phyloP scores from a whole-genome alignment of 2,888 invertebrate species.

The Drosophila nr. perissopoda region DNA sequence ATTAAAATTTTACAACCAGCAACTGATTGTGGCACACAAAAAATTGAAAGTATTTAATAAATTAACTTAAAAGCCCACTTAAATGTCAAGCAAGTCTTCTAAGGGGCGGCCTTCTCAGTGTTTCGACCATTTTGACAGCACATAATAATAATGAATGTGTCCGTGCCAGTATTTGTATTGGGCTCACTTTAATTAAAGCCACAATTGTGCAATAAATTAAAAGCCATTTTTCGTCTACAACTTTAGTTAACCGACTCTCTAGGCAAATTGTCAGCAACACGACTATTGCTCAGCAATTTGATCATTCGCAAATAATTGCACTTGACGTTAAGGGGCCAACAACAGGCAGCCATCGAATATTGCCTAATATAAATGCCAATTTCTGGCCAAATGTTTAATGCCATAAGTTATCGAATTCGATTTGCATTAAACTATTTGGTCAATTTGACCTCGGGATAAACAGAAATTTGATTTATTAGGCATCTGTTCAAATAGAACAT shows the following conservation, averaged over 20 bases:
- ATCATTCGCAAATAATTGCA: conserved; percentile 23
- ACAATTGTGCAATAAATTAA: conserved; percentile 55
- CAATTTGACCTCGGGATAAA: background rate
- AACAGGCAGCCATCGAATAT: background rate
- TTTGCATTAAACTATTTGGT: conserved; percentile 6
- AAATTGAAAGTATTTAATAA: conserved; percentile 73
- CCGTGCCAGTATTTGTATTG: conserved; percentile 6
- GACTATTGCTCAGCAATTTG: conserved; percentile 1
- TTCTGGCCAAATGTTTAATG: background rate
- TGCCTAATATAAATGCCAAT: conserved; percentile 7
- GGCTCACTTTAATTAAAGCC: conserved; percentile 23
- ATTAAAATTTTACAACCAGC: conserved; percentile 79
- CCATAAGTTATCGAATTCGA: conserved; percentile 1
- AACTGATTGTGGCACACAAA: conserved; percentile 26
- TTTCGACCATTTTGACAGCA: conserved; percentile 40
- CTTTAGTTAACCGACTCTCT: conserved; percentile 30
- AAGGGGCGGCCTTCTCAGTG: conserved; percentile 15
- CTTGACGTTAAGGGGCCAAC: conserved; percentile 15
- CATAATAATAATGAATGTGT: conserved; percentile 20
- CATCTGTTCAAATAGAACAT: background rate
- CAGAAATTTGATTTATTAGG: background rate
- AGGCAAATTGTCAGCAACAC: conserved; percentile 15
- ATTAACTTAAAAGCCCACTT: conserved; percentile 72
- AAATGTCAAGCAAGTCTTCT: conserved; percentile 51
- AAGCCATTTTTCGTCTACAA: conserved; percentile 17